These are phyloP conservation scores for Scelioninae gen. 1 DNA, from an alignment of 2,888 invertebrate species.

Conservation along the genomic window DNA sequence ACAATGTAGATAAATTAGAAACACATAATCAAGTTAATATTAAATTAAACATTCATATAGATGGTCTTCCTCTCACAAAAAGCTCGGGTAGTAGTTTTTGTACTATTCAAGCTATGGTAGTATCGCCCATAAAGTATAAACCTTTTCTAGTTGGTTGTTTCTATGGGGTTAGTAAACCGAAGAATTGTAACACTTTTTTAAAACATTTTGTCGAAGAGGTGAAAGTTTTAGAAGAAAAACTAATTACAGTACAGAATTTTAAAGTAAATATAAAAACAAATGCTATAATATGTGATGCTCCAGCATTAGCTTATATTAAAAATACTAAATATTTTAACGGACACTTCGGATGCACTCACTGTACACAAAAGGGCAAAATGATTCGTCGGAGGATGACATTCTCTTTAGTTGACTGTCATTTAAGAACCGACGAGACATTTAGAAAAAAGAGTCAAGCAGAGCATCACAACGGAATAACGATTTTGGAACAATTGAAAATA, in stretches of 20 bases:
- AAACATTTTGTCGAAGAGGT: slow-evolving; percentile 15
- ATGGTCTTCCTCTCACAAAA: slow-evolving; percentile 29
- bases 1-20: slow-evolving; percentile 9
- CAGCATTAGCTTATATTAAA: slow-evolving; percentile 5
- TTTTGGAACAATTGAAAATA: slow-evolving; percentile 31
- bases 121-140: slow-evolving; percentile 8
- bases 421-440: slow-evolving; percentile 29
- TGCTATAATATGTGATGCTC: slow-evolving; percentile 8
- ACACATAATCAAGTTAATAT: background rate
- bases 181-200: slow-evolving; percentile 20
- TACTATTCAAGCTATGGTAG: slow-evolving; percentile 18
- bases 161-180: slow-evolving; percentile 29
- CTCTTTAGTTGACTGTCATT: slow-evolving; percentile 12
- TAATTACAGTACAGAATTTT: background rate
- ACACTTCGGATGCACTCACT: slow-evolving; percentile 4
- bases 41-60: slow-evolving; percentile 24
- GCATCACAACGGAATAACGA: slow-evolving; percentile 33
- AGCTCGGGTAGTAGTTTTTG: slow-evolving; percentile 23
- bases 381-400: slow-evolving; percentile 36
- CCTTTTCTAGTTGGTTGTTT: slow-evolving; percentile 32
- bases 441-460: slow-evolving; percentile 11
- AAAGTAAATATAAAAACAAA: background rate
- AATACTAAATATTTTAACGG: slow-evolving; percentile 14
- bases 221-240: slow-evolving; percentile 20
- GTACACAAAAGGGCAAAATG: slow-evolving; percentile 26